Conservation (phyloP, 2,113 vertebrate species). For the Paradoxurus hermaphroditus region DNA sequence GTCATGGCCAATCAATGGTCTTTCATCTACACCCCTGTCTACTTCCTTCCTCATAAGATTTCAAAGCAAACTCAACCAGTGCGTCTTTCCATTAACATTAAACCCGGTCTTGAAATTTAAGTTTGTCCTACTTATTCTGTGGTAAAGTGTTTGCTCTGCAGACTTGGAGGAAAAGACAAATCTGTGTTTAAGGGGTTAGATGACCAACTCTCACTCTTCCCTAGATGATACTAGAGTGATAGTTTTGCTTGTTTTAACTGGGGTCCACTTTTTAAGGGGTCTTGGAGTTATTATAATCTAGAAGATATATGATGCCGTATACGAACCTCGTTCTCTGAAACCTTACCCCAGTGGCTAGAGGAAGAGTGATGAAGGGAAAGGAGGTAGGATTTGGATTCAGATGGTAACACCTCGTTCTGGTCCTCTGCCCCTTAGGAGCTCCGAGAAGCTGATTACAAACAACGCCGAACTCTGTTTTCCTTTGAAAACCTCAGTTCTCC, state of each 20-base stretch:
- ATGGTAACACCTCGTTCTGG: not conserved
- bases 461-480: not conserved
- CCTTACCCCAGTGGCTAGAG: not conserved
- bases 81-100: not conserved
- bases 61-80: not conserved
- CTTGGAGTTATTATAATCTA: not conserved
- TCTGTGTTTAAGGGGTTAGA: not conserved
- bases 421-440: not conserved
- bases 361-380: not conserved
- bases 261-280: not conserved
- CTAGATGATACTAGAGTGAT: not conserved
- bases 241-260: not conserved
- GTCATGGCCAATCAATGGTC: accelerated
- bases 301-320: not conserved
- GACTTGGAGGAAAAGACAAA: slow-evolving; percentile 11
- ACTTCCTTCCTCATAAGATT: not conserved
- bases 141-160: not conserved
- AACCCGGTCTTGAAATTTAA: not conserved
- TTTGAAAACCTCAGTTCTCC: not conserved
- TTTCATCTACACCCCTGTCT: not conserved
- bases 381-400: not conserved
- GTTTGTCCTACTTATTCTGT: not conserved
- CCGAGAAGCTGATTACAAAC: not conserved
- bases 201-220: not conserved
- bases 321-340: not conserved